Percentiles rank a stretch among this genome's conserved stretches.
phyloP scores from a whole-genome alignment of 1,140 invertebrate genomes.

The Orius insidiosus region DNA sequence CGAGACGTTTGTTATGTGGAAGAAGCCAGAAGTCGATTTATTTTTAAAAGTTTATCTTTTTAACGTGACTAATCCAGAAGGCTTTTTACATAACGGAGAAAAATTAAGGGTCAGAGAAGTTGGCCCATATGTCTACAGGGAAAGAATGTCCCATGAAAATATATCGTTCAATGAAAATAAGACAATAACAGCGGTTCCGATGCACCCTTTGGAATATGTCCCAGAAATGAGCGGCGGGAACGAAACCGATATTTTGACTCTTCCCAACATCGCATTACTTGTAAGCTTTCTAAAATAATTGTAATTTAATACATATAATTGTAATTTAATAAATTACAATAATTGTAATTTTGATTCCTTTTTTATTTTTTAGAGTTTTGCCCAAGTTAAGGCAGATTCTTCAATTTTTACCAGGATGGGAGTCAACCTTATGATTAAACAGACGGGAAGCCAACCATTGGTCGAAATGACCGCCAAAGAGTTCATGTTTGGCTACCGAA shows the following conservation, averaged over 20 bases:
- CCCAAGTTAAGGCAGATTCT: slow-evolving; percentile 46
- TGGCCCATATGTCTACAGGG: slow-evolving; percentile 81
- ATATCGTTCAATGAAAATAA: slow-evolving; percentile 55
- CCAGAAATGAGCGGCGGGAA: slow-evolving; percentile 49
- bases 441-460: slow-evolving; percentile 46
- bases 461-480: slow-evolving; percentile 59
- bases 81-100: slow-evolving; percentile 52
- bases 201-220: slow-evolving; percentile 50
- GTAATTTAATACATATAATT: too few relatives aligned
- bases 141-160: slow-evolving; percentile 47
- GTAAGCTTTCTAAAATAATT: too few relatives aligned
- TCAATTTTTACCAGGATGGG: slow-evolving; percentile 42
- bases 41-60: slow-evolving; percentile 74
- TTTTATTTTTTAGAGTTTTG: slow-evolving; percentile 57
- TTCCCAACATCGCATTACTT: slow-evolving; percentile 77
- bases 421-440: slow-evolving; percentile 45
- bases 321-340: too few relatives aligned
- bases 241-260: slow-evolving; percentile 55
- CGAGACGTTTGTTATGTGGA: slow-evolving; percentile 73
- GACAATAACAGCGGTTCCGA: slow-evolving; percentile 45
- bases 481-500: slow-evolving; percentile 69
- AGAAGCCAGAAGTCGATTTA: slow-evolving; percentile 62
- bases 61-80: slow-evolving; percentile 71
- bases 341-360: too few relatives aligned
- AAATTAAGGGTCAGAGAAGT: slow-evolving; percentile 61